Evolutionary conservation across 2,797 vertebrate species (phyloP).

Genomic region (Myotis myotis): DNA sequence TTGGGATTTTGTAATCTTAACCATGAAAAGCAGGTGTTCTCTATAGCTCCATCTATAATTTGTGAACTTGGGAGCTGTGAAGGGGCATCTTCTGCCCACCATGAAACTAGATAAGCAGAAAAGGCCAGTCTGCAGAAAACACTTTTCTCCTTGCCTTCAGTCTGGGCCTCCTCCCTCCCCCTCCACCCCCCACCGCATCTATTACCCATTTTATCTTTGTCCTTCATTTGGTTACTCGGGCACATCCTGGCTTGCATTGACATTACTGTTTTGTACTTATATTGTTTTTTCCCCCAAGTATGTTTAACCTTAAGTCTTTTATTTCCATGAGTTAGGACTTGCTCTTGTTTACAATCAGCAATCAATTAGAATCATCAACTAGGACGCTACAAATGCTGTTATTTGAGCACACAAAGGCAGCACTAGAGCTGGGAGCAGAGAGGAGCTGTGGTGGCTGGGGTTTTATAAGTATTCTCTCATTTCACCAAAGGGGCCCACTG

Average conservation of each 20-base stretch:
- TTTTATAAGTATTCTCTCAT: background rate
- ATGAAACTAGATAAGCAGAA: background rate
- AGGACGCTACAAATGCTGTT: background rate
- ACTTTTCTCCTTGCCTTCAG: background rate
- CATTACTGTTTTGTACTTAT: background rate
- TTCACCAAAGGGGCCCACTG: background rate
- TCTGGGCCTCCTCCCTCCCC: background rate
- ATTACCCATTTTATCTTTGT: background rate
- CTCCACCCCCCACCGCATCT: background rate
- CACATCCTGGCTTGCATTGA: background rate
- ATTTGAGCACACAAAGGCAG: background rate
- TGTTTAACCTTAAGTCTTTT: background rate
- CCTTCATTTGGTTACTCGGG: background rate
- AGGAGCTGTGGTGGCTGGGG: background rate
- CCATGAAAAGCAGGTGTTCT: background rate
- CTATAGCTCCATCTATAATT: background rate
- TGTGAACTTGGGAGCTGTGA: background rate
- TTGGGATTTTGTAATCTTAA: background rate
- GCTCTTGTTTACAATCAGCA: conserved; percentile 12
- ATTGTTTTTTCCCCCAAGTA: conserved; percentile 1
- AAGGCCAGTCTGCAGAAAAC: background rate
- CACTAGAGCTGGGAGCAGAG: background rate
- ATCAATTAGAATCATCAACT: background rate
- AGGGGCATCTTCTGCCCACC: background rate
- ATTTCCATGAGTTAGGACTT: background rate